phyloP scores from a whole-genome alignment of 2,888 invertebrate species.

The Tetragonisca angustula region DNA sequence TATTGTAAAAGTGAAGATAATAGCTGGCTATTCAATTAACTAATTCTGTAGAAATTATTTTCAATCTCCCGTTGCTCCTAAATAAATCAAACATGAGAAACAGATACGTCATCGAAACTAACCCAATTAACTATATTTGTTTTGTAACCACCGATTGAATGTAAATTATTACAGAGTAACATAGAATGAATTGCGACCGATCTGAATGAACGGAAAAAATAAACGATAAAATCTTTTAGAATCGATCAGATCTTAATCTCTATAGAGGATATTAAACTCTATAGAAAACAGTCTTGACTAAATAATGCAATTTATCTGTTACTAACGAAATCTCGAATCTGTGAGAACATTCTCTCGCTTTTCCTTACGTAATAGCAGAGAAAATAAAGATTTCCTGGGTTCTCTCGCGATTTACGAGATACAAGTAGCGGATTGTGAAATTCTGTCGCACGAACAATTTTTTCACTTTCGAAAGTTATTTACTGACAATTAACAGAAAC shows the following conservation, averaged over 20 bases:
- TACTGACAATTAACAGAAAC: too few relatives aligned
- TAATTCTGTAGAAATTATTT: not conserved
- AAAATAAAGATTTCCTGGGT: not conserved
- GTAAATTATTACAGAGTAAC: not conserved
- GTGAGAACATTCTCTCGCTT: conserved; percentile 23
- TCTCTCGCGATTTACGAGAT: not conserved
- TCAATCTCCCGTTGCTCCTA: not conserved
- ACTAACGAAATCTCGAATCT: conserved; percentile 3
- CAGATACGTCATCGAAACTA: not conserved
- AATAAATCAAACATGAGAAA: not conserved
- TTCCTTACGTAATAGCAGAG: not conserved
- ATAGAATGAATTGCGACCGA: not conserved
- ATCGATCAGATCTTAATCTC: not conserved
- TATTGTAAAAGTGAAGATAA: not conserved
- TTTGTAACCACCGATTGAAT: not conserved
- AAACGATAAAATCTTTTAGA: not conserved
- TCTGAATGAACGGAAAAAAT: not conserved
- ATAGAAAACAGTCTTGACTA: not conserved
- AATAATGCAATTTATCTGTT: not conserved
- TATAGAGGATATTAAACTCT: not conserved
- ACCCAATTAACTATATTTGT: not conserved
- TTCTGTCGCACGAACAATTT: not conserved
- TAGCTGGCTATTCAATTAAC: not conserved
- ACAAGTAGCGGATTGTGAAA: not conserved
- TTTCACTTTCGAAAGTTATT: not conserved